phyloP scores from a whole-genome alignment of 1,140 invertebrate species.

The Stenopsyche tienmushanensis region DNA sequence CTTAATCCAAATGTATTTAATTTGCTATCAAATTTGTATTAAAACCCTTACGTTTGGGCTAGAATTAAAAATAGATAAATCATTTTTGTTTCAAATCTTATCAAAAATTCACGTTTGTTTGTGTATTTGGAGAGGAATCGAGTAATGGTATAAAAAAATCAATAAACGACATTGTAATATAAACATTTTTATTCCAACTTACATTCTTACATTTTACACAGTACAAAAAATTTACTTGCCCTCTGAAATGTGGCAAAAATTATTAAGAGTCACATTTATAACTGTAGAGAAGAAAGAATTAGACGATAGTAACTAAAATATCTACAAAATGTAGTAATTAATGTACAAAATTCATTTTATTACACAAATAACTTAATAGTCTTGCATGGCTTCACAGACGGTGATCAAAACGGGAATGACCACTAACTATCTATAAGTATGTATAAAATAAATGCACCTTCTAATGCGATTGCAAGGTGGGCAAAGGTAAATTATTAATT shows the following conservation, averaged over 20 bases:
- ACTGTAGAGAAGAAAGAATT: slow-evolving; percentile 32
- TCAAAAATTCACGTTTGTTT: too few species aligned
- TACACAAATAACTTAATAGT: slow-evolving; percentile 37
- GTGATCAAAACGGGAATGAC: slow-evolving; percentile 12
- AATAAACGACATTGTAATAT: slow-evolving; percentile 50
- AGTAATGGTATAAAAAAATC: too few species aligned
- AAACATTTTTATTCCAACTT: slow-evolving; percentile 60
- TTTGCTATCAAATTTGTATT: too few species aligned
- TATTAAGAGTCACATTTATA: slow-evolving; percentile 39
- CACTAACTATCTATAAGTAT: slow-evolving; percentile 5
- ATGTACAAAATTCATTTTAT: slow-evolving; percentile 33
- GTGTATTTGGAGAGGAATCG: too few species aligned
- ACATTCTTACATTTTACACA: slow-evolving; percentile 61
- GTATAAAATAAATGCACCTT: slow-evolving; percentile 42
- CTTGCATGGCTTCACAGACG: slow-evolving; percentile 30
- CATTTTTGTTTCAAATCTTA: too few species aligned
- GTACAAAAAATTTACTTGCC: slow-evolving; percentile 58
- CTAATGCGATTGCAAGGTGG: slow-evolving; percentile 40
- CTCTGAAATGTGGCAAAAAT: slow-evolving; percentile 36
- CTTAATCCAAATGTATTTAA: too few species aligned
- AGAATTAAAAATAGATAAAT: too few species aligned
- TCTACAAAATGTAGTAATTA: slow-evolving; percentile 36
- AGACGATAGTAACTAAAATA: slow-evolving; percentile 35
- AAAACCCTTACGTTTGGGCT: too few species aligned
- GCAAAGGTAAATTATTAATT: slow-evolving; percentile 34